These are phyloP conservation scores for Drosophila arizonae DNA, from an alignment of 1,140 invertebrate genomes.

Conservation along the genomic window DNA sequence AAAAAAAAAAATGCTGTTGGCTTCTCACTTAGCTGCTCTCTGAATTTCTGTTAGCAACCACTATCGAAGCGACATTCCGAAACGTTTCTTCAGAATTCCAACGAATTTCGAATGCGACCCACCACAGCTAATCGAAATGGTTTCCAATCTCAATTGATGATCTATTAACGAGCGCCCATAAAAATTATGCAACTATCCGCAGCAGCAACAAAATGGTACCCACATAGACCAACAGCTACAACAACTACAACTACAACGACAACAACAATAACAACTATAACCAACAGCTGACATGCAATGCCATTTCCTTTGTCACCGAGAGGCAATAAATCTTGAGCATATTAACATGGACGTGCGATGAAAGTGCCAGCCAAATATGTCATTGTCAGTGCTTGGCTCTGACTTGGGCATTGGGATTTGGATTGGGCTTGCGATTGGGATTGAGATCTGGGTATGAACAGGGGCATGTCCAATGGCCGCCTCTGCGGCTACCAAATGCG, in stretches of 20 bases:
- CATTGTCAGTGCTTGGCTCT: slow-evolving; percentile 64
- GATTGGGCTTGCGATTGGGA: slow-evolving; percentile 12
- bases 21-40: not conserved
- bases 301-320: slow-evolving; percentile 72
- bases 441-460: not conserved
- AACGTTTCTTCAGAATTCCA: slow-evolving; percentile 38
- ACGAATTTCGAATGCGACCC: slow-evolving; percentile 48
- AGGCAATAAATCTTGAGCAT: slow-evolving; percentile 73
- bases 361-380: slow-evolving; percentile 80
- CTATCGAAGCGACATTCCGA: slow-evolving; percentile 47
- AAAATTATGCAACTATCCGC: slow-evolving; percentile 71
- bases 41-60: slow-evolving; percentile 8
- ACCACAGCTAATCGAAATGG: slow-evolving; percentile 43
- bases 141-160: slow-evolving; percentile 73
- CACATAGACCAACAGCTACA: slow-evolving; percentile 22
- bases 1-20: not conserved
- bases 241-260: slow-evolving; percentile 11
- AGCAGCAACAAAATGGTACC: slow-evolving; percentile 69
- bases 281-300: slow-evolving; percentile 59
- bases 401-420: slow-evolving; percentile 27
- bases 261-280: slow-evolving; percentile 31
- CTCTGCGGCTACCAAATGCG: slow-evolving; percentile 66
- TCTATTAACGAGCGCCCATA: slow-evolving; percentile 76
- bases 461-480: slow-evolving; percentile 44
- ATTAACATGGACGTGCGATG: slow-evolving; percentile 80